Base-by-base conservation (phyloP, 2,113 vertebrate species). In the Porphyrio hochstetteri region DNA sequence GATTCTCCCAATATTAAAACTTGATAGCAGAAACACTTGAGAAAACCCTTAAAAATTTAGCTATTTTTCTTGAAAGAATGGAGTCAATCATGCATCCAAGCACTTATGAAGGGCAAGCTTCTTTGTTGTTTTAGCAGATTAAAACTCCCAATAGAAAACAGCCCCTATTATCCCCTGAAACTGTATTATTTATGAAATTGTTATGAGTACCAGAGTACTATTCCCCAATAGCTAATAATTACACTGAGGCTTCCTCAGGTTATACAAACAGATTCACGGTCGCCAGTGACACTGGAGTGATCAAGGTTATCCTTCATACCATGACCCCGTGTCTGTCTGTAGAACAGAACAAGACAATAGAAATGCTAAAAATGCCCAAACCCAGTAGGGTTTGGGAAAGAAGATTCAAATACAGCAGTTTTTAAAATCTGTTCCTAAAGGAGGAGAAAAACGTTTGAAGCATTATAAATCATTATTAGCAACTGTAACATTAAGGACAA, bases 401-500 rank as follows among this genome's bases (percentile, higher is more conserved):
- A 86, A 84, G 31, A 65, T 57, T 72, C 16, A 59, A 91, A 93
- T 27, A n/a, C 20, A 68, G 27, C 24, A 57, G 13, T 72, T 75
- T 82, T 27, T 1, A 71, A 67, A 81, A 75, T 31, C 52, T 57
- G 9, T 64, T 86, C 33, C 60, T 81, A 56, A 83, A 78, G 65
- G 21, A 94, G 20, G 25, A 78, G 16, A 84, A 93, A 46, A 84
- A 86, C 8, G 21, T 65, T 57, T 65, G 17, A 89, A 76, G 40
- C 27, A 42, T 70, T 85, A 95, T 92, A 92, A 96, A 96, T 96
- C 92, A 92, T 92, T 86, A 93, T 93, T 92, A 97, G 48, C 31
- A 92, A 82, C 35, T 63, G 76, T 78, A 94, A 78, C 25, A 14
- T 65, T 88, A 75, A 88, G 88, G 69, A 88, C 86, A 92, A 90